Base-by-base conservation (phyloP, 2,797 vertebrate genomes). In the Poeciliopsis paucimaculata region DNA sequence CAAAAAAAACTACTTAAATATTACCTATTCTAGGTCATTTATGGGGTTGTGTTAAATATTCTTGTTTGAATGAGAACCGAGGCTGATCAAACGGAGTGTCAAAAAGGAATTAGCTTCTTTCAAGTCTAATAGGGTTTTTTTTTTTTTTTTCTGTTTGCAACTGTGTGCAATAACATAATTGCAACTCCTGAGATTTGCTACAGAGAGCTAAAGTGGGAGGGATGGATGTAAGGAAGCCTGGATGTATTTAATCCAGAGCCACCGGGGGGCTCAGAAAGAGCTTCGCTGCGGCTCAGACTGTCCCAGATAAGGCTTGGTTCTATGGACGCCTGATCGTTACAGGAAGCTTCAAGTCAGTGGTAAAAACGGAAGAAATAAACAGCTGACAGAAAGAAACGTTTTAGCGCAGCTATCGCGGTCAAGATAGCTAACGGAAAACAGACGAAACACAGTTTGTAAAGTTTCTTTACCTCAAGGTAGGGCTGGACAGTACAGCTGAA, bases 161-260 rank as follows among this genome's bases (percentile, higher is more conserved):
- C 45, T 51, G 26, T 76, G 57, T 46, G 41, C 43, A 34, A 64
- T 23, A 76, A 47, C 28, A 46, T 57, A 45, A 60, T 75, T 57
- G 36, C 74, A 75, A 53, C 39, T n/a, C 53, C 51, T 57, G 34
- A 57, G 39, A 39, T 31, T 55, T 43, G 34, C 7, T 28, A 15
- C 57, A 75, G 55, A 70, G 49, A 55, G 68, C 28, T 39, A 80
- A 64, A 80, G 39, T 13, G 39, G 57, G 39, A 82, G 39, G 5
- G 26, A 75, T 74, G 72, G 80, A 82, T 80, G 73, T 76, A 74
- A 62, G 73, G 64, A 78, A 64, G 46, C 62, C 46, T 80, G 75
- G 39, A 76, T 62, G 82, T 66, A 76, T 74, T 60, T 78, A 73
- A 78, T 80, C 78, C 70, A 70, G 70, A 26, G 77, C 34, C 71